Evolutionary conservation across 2,888 invertebrate species (phyloP).

Genomic region (Branchellion lobata): DNA sequence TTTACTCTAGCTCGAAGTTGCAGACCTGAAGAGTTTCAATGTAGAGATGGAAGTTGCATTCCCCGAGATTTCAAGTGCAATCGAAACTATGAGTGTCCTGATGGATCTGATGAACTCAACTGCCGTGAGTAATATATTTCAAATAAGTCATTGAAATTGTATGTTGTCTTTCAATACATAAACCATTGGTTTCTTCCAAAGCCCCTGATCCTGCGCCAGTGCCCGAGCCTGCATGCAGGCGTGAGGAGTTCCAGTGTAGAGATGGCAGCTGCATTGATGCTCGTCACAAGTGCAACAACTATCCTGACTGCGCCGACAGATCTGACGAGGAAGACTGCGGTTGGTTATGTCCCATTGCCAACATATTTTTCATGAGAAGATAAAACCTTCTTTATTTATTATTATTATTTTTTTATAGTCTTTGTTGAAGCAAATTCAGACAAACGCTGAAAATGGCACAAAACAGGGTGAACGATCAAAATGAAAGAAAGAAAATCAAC

Average conservation of each 20-base stretch:
- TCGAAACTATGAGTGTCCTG: slow-evolving; percentile 46
- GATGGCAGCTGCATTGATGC: slow-evolving; percentile 73
- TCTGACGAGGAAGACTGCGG: slow-evolving; percentile 68
- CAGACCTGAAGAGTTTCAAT: slow-evolving; percentile 44
- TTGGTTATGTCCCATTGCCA: slow-evolving; percentile 45
- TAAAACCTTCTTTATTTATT: too few species aligned
- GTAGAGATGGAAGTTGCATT: slow-evolving; percentile 47
- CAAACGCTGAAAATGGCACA: too few species aligned
- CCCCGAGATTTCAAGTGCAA: slow-evolving; percentile 45
- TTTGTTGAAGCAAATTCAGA: too few species aligned
- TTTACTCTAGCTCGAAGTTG: too few species aligned
- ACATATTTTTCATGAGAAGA: too few species aligned
- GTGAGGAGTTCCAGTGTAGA: slow-evolving; percentile 38
- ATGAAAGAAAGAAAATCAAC: too few species aligned
- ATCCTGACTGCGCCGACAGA: slow-evolving; percentile 69
- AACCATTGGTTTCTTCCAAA: too few species aligned
- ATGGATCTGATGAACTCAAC: slow-evolving; percentile 48
- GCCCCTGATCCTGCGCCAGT: background rate
- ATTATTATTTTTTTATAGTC: too few species aligned
- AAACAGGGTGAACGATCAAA: too few species aligned
- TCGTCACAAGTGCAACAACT: slow-evolving; percentile 79
- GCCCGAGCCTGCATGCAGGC: slow-evolving; percentile 32
- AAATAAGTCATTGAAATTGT: background rate
- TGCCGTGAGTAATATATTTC: slow-evolving; percentile 23
- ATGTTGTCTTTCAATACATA: background rate